A percentile compares a stretch with the other conserved stretches of the same genome.
These are phyloP conservation scores for Tetragonula carbonaria DNA, from an alignment of 2,888 invertebrate species.

Conservation along the genomic window DNA sequence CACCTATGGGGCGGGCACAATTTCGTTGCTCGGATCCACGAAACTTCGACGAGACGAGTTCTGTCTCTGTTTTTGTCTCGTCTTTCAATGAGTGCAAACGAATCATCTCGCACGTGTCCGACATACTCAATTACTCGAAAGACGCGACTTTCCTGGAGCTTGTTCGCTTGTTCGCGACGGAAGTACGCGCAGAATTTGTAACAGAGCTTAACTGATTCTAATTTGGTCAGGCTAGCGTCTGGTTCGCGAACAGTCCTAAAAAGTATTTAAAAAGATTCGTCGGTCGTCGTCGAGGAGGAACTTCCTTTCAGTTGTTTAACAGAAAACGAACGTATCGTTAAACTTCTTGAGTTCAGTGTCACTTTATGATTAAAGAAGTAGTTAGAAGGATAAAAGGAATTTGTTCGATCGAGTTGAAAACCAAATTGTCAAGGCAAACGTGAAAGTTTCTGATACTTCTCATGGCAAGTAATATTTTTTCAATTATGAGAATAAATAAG, in stretches of 20 bases:
- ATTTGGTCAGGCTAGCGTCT: conserved; percentile 27
- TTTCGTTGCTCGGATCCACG: conserved; percentile 5
- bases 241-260: conserved; percentile 2
- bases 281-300: not conserved
- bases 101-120: conserved; percentile 59
- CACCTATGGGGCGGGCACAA: conserved; percentile 1
- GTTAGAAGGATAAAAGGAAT: too few species aligned
- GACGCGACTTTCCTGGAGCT: conserved; percentile 38
- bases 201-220: conserved; percentile 44
- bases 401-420: too few species aligned
- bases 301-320: too few species aligned
- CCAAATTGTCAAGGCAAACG: too few species aligned
- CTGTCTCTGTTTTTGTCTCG: conserved; percentile 45
- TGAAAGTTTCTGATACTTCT: too few species aligned
- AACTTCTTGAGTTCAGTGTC: too few species aligned
- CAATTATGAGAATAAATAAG: too few species aligned
- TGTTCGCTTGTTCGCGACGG: conserved; percentile 19
- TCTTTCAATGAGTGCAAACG: conserved; percentile 58
- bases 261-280: not conserved
- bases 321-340: too few species aligned
- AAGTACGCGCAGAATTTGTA: conserved; percentile 36
- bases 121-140: conserved; percentile 55
- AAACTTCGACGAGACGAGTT: conserved; percentile 31
- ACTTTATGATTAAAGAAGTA: too few species aligned
- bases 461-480: too few species aligned